phyloP scores from a whole-genome alignment of 2,888 invertebrate genomes.

The Agrochola lota region DNA sequence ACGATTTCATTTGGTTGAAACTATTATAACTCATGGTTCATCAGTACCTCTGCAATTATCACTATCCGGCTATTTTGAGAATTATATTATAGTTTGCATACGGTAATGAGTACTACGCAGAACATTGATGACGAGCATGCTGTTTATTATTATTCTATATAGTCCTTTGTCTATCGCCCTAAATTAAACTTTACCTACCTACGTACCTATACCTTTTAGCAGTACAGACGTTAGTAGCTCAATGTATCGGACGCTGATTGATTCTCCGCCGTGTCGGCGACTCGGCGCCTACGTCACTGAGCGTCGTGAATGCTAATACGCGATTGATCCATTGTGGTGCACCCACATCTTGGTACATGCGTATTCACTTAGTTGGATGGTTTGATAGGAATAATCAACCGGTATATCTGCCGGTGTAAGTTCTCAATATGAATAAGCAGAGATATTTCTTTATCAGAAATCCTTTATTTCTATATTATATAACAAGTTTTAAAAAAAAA shows the following conservation, averaged over 20 bases:
- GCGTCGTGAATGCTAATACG: constrained; percentile 34
- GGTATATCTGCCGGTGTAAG: neutral
- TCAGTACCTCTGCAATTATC: neutral
- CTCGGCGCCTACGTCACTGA: constrained; percentile 30
- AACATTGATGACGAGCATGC: constrained; percentile 3
- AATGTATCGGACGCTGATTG: constrained; percentile 33
- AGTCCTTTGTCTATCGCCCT: neutral
- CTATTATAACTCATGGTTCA: neutral
- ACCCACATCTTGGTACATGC: constrained; percentile 1
- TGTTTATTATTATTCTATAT: neutral
- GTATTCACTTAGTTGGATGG: neutral
- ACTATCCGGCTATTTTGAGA: no score
- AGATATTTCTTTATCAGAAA: neutral
- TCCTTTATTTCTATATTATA: neutral
- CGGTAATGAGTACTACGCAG: neutral
- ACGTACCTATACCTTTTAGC: neutral
- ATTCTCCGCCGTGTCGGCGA: constrained; percentile 11
- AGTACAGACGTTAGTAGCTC: neutral
- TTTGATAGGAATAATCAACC: neutral
- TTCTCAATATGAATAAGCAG: neutral
- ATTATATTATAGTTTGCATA: neutral
- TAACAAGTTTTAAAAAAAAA: neutral
- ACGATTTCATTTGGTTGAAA: neutral
- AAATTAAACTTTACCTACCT: neutral
- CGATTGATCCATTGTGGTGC: constrained; percentile 15